Evolutionary conservation across 2,797 vertebrate species (phyloP).

Genomic region (Leucoraja ocellata): DNA sequence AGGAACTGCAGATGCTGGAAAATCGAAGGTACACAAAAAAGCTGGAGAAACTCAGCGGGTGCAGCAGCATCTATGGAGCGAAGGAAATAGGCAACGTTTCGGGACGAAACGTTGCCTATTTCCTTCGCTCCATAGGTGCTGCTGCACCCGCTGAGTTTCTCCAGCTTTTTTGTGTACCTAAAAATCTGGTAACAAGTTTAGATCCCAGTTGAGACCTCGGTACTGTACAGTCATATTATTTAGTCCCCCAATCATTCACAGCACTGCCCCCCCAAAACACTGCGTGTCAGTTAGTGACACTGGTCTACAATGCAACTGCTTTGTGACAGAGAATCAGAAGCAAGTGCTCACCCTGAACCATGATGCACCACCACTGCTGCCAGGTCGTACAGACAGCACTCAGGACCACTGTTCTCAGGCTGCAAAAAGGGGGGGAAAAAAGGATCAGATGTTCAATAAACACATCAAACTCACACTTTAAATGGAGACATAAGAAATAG

Average conservation of each 20-base stretch:
- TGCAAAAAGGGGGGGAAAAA: conserved; percentile 45
- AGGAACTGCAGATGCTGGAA: too few species aligned
- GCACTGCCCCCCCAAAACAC: neutral
- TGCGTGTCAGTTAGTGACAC: neutral
- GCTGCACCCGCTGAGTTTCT: too few species aligned
- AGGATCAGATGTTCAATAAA: neutral
- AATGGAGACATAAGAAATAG: neutral
- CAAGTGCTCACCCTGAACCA: conserved; percentile 84
- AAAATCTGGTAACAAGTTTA: neutral
- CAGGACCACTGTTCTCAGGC: conserved; percentile 81
- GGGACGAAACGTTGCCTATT: too few species aligned
- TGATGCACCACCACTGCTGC: conserved; percentile 94
- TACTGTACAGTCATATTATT: neutral
- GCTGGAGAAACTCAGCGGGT: too few species aligned
- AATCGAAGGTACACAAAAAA: too few species aligned
- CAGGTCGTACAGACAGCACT: conserved; percentile 84
- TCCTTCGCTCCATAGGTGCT: too few species aligned
- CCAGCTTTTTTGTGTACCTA: too few species aligned
- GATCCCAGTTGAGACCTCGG: too few species aligned
- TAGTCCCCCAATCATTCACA: neutral
- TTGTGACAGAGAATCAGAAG: neutral
- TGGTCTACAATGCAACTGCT: too few species aligned
- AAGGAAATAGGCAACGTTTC: too few species aligned
- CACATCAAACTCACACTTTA: neutral
- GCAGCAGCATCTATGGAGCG: too few species aligned